Conservation (phyloP, 2,888 invertebrate species). For the Drosophila mimetica region DNA sequence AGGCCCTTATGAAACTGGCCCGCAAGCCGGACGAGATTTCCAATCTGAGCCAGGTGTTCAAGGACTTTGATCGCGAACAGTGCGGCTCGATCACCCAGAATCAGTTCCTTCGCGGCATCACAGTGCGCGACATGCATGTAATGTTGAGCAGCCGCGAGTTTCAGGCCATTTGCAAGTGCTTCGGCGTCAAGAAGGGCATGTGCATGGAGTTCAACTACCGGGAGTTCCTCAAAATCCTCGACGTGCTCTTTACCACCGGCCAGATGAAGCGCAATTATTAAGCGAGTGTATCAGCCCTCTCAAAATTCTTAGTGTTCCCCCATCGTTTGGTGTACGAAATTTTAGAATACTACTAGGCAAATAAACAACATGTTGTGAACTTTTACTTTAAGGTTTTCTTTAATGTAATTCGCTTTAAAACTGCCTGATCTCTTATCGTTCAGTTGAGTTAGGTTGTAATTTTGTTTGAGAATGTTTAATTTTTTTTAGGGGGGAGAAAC, state of each 20-base stretch:
- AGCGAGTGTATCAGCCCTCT: background rate
- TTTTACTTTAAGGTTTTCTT: conserved; percentile 35
- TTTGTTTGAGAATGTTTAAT: conserved; percentile 37
- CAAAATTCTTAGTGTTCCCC: conserved; percentile 43
- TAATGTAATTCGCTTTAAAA: conserved; percentile 44
- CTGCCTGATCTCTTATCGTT: conserved; percentile 28
- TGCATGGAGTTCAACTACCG: conserved; percentile 89
- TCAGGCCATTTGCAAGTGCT: conserved; percentile 90
- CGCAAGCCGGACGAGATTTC: conserved; percentile 88
- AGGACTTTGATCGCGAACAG: conserved; percentile 88
- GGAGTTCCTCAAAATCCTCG: conserved; percentile 88
- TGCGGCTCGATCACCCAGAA: conserved; percentile 88
- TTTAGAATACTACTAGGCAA: conserved; percentile 1
- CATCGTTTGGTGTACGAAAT: background rate
- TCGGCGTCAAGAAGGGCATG: conserved; percentile 87
- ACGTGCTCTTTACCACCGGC: conserved; percentile 87
- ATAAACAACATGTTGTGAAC: conserved; percentile 15
- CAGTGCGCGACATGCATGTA: conserved; percentile 87
- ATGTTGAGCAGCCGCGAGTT: conserved; percentile 88
- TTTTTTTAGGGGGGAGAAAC: conserved; percentile 29
- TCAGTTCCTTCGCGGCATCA: conserved; percentile 88
- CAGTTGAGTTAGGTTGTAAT: conserved; percentile 35
- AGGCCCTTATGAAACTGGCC: conserved; percentile 89
- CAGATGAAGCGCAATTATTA: conserved; percentile 82
- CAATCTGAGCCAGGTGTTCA: conserved; percentile 89